Evolutionary conservation across 2,113 vertebrate species (phyloP).

Genomic region (Solea senegalensis): DNA sequence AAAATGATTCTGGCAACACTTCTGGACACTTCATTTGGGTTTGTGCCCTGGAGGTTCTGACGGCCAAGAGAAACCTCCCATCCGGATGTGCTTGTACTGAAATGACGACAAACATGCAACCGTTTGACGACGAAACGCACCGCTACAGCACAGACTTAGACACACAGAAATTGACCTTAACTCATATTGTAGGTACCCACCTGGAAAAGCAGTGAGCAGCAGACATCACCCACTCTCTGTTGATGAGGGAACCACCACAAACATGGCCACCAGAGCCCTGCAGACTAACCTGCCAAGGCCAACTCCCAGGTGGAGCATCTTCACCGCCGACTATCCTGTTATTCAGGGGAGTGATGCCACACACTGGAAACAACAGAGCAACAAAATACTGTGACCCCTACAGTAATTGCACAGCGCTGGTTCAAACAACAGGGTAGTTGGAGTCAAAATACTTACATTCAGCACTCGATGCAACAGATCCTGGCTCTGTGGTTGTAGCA

Average conservation of each 20-base stretch:
- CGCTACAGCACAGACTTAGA: neutral
- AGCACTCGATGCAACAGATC: no score
- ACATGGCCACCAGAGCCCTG: slow-evolving; percentile 47
- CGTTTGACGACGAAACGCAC: neutral
- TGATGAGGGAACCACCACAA: slow-evolving; percentile 80
- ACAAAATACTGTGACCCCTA: no score
- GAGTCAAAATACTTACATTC: no score
- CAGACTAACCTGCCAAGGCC: slow-evolving; percentile 82
- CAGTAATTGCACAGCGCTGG: no score
- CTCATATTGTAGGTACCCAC: neutral
- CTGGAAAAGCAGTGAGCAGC: slow-evolving; percentile 78
- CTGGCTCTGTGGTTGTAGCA: no score
- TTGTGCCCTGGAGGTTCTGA: slow-evolving; percentile 35
- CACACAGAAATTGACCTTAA: rapidly evolving
- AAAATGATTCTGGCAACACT: slow-evolving; percentile 40
- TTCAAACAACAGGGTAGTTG: no score
- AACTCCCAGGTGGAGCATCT: slow-evolving; percentile 59
- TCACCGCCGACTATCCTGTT: slow-evolving; percentile 77
- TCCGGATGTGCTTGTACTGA: neutral
- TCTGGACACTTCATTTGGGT: slow-evolving; percentile 44
- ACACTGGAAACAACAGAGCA: neutral
- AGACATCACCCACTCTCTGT: slow-evolving; percentile 76
- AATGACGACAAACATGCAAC: neutral
- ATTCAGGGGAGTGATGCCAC: slow-evolving; percentile 17
- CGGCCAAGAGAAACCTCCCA: slow-evolving; percentile 26